These are phyloP conservation scores for Mus musculus DNA, from an alignment of 2,113 vertebrate genomes.

Conservation along the genomic window GRCm39 chr2:27276501-27277000, in stretches of 20 bases:
- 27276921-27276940: rapidly evolving
- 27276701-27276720: neutral
- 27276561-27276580: slow-evolving; percentile 96
- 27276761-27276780: rapidly evolving
- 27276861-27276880: rapidly evolving
- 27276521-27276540: slow-evolving; percentile 99
- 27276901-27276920: rapidly evolving
- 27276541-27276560: slow-evolving; percentile 97
- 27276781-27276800: neutral
- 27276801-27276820: neutral
- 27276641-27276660: neutral
- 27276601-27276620: slow-evolving; percentile 99
- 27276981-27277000: rapidly evolving
- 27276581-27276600: slow-evolving; percentile 98
- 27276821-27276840: neutral
- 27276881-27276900: rapidly evolving
- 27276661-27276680: neutral
- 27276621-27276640: neutral
- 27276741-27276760: too few relatives aligned
- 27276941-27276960: rapidly evolving
- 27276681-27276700: rapidly evolving
- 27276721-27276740: too few relatives aligned
- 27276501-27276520: slow-evolving; percentile 99
- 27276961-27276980: rapidly evolving
- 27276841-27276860: neutral